Conservation (phyloP, 2,797 vertebrate genomes). For the Anguilla obscura region DNA sequence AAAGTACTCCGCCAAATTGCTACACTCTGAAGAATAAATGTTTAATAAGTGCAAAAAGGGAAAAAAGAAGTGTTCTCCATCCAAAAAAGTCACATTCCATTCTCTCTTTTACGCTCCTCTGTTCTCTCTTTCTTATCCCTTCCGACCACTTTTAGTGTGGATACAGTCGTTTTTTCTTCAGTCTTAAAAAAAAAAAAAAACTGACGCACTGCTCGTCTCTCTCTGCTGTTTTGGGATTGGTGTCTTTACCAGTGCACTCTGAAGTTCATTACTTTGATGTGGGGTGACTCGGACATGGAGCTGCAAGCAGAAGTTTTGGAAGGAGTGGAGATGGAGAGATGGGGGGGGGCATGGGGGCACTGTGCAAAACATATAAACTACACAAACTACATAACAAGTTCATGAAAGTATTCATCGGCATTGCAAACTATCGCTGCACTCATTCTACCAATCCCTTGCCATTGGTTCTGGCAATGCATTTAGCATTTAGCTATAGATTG, state of each 20-base stretch:
- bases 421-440: neutral
- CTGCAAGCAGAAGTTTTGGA: neutral
- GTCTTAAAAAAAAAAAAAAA: neutral
- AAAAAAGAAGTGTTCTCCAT: neutral
- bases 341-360: neutral
- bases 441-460: neutral
- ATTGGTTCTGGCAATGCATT: neutral
- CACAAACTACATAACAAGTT: neutral
- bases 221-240: neutral
- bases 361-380: neutral
- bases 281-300: neutral
- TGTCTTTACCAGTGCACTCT: neutral
- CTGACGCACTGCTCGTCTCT: neutral
- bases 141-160: neutral
- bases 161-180: neutral
- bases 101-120: neutral
- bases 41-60: neutral
- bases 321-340: neutral
- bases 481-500: neutral
- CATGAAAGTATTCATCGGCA: neutral
- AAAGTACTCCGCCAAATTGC: neutral
- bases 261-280: conserved; percentile 12
- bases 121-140: neutral
- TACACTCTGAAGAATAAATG: conserved; percentile 18
- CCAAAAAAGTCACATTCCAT: neutral